A percentile compares a stretch with the other conserved stretches of the same genome.
phyloP scores from a whole-genome alignment of 2,888 invertebrate species.

The Carpatolechia fugitivella region DNA sequence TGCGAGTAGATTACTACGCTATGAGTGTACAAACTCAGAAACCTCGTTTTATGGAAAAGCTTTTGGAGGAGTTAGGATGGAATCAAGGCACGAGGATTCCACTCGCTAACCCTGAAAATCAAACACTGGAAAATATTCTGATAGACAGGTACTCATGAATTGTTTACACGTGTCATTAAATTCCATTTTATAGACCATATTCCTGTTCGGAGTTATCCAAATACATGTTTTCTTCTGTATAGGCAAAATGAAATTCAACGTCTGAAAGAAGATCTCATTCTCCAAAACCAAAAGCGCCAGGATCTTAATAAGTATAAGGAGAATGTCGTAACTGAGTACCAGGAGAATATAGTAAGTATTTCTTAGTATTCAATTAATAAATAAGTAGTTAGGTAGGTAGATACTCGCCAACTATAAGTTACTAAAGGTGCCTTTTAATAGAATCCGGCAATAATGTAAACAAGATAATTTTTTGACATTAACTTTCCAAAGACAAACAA shows the following conservation, averaged over 20 bases:
- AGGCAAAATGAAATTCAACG: constrained; percentile 70
- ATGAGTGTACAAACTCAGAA: background rate
- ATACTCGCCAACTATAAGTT: too few relatives aligned
- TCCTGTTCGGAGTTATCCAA: too few relatives aligned
- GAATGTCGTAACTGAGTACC: constrained; percentile 66
- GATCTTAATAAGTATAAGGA: constrained; percentile 68
- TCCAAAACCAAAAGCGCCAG: constrained; percentile 59
- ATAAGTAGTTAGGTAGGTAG: too few relatives aligned
- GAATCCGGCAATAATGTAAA: too few relatives aligned
- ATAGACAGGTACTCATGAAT: constrained; percentile 49
- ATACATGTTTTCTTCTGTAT: constrained; percentile 27
- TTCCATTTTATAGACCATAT: too few relatives aligned
- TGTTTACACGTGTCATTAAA: too few relatives aligned
- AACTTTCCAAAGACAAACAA: too few relatives aligned
- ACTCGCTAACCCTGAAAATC: constrained; percentile 87
- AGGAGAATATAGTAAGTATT: constrained; percentile 67
- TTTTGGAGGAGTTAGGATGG: constrained; percentile 86
- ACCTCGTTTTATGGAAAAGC: constrained; percentile 77
- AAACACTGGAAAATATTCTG: constrained; percentile 55
- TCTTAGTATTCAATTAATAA: background rate
- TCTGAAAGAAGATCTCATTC: constrained; percentile 56
- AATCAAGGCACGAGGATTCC: constrained; percentile 88
- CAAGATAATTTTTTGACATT: too few relatives aligned
- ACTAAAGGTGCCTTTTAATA: too few relatives aligned
- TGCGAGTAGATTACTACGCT: background rate